phyloP scores from a whole-genome alignment of 2,113 vertebrate species.

The Takifugu flavidus region DNA sequence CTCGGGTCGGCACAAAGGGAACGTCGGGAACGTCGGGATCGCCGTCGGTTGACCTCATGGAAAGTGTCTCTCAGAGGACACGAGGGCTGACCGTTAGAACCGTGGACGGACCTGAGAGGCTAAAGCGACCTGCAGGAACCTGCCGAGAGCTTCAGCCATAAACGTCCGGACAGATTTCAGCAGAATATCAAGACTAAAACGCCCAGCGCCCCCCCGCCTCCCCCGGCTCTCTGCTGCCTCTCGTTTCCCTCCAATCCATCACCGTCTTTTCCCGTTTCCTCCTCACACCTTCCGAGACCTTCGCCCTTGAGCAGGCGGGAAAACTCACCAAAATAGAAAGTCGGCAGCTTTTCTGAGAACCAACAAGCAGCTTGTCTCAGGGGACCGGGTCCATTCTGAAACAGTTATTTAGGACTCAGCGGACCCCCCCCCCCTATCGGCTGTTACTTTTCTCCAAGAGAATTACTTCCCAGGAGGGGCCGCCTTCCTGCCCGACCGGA shows the following conservation, averaged over 20 bases:
- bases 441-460: no score
- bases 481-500: no score
- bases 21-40: slow-evolving; percentile 1
- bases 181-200: no score
- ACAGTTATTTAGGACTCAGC: no score
- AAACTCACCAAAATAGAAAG: slow-evolving; percentile 39
- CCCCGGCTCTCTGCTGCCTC: slow-evolving; percentile 38
- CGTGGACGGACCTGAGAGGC: slow-evolving; percentile 3
- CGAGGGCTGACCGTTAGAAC: slow-evolving; percentile 24
- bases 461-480: no score
- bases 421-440: no score
- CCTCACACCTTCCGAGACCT: slow-evolving; percentile 41
- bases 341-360: slow-evolving; percentile 8
- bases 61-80: slow-evolving; percentile 34
- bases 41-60: slow-evolving; percentile 32
- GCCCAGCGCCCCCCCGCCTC: slow-evolving; percentile 14
- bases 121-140: not conserved
- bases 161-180: no score
- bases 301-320: slow-evolving; percentile 40
- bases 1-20: slow-evolving; percentile 15
- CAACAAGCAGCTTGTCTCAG: not conserved
- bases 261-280: slow-evolving; percentile 56
- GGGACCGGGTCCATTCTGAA: no score
- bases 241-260: slow-evolving; percentile 58
- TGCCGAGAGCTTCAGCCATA: no score